Base-by-base conservation (phyloP, 1,140 invertebrate species). In the Drosophila sp. region DNA sequence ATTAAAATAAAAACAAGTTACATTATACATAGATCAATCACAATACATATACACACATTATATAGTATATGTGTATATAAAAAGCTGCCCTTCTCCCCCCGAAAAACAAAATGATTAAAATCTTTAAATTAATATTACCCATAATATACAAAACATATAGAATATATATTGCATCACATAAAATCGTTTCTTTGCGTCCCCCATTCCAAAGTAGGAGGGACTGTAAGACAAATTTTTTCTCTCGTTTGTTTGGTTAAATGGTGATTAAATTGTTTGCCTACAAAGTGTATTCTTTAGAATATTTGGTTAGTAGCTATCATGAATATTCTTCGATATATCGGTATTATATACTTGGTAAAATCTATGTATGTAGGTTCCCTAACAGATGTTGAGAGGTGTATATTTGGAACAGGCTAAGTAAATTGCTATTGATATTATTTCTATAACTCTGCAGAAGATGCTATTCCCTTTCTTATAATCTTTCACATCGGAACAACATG, bases 71-170 rank as follows among this genome's bases (percentile, higher is more conserved):
- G 1, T 29, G 32, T 50, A 10, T 27, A 50, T 50, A 72, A 64
- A 72, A 72, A 72, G 69, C 70, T 72, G 72, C 70, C 55, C 25
- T 29, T 10, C 50, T 40, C 54, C 61, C 64, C 54, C 44, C 56
- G 60, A 50, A 17, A 66, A 61, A 66, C 54, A 54, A 47, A 38
- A 66, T 54, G 55, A 66, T 17, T 17, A 29, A 27, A 41, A 61
- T 68, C 76, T 85, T 77, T 64, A 77, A 84, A 84, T 85, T 85
- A 84, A 85, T 85, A 17, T 17, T 17, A 85, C 81, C 82, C 82
- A 86, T 85, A 50, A 85, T 66, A 78, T 17, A 64, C 2, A 50
- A 50, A 83, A 70, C 72, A 76, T 64, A 57, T 77, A 64, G 55
- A 69, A 73, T 38, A 38, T 67, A 68, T 67, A 68, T 50, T 62